These are phyloP conservation scores for Otis tarda DNA, from an alignment of 2,113 vertebrate species.

Conservation along the genomic window DNA sequence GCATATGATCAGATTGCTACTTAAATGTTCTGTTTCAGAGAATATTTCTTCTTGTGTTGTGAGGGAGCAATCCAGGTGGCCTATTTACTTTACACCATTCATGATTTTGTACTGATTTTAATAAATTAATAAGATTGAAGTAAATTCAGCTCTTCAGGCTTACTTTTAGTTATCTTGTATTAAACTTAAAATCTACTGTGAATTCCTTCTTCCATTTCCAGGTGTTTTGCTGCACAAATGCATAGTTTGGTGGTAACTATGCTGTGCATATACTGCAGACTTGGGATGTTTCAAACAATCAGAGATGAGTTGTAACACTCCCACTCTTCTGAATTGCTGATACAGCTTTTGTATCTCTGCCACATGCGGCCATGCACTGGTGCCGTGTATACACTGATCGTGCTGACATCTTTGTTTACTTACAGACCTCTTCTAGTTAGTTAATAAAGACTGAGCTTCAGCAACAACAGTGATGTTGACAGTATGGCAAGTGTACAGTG, in stretches of 20 bases:
- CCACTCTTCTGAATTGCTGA: background rate
- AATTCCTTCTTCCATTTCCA: background rate
- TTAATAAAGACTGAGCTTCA: background rate
- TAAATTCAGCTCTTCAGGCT: background rate
- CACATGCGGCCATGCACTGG: accelerated
- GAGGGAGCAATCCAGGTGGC: background rate
- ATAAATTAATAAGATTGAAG: background rate
- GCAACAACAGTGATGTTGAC: background rate
- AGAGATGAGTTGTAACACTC: background rate
- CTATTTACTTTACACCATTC: background rate
- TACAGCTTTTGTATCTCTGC: background rate
- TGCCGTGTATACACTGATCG: background rate
- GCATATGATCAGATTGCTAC: background rate
- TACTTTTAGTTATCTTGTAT: background rate
- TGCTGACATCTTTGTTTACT: constrained; percentile 17
- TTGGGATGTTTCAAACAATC: background rate
- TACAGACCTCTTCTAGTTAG: background rate
- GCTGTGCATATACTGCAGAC: background rate
- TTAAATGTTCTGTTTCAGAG: background rate
- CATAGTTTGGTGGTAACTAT: background rate
- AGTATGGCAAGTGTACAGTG: background rate
- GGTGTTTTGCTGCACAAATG: background rate
- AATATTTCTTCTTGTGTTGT: background rate
- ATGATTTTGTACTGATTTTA: background rate
- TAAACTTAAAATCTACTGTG: background rate